Conservation (phyloP, 2,888 invertebrate species). For the Diplazon laetatorius region DNA sequence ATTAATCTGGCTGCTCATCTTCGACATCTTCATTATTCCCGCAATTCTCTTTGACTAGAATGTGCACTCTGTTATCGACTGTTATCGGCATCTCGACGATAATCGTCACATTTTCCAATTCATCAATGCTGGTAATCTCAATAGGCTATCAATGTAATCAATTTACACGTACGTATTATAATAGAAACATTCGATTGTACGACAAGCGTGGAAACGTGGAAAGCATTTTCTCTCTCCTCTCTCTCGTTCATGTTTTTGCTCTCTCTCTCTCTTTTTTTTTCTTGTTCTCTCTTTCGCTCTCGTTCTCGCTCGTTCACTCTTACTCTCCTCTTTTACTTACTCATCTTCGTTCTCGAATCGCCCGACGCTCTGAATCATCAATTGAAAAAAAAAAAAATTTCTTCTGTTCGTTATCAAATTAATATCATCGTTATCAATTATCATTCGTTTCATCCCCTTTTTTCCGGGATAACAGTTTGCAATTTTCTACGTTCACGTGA, state of each 20-base stretch:
- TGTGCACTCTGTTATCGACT: constrained; percentile 60
- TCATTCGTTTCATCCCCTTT: constrained; percentile 50
- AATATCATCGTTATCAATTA: constrained; percentile 43
- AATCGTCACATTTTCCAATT: constrained; percentile 32
- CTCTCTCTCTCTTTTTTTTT: constrained; percentile 32
- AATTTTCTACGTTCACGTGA: constrained; percentile 52
- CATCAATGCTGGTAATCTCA: constrained; percentile 67
- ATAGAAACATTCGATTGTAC: constrained; percentile 77
- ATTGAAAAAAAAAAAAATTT: too few relatives aligned
- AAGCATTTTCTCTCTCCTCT: constrained; percentile 63
- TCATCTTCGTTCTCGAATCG: neutral
- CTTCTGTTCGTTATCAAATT: constrained; percentile 6
- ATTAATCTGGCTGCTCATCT: constrained; percentile 24
- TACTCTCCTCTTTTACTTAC: too few relatives aligned
- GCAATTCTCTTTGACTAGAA: constrained; percentile 73
- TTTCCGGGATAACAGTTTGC: constrained; percentile 44
- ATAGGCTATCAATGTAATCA: constrained; percentile 70
- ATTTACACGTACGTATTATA: constrained; percentile 74
- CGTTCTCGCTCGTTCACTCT: constrained; percentile 8
- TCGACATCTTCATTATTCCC: constrained; percentile 33
- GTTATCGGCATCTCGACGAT: constrained; percentile 40
- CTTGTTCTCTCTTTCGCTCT: constrained; percentile 4
- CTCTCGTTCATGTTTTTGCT: constrained; percentile 38
- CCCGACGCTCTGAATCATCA: constrained; percentile 39
- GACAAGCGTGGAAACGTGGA: constrained; percentile 73